phyloP scores from a whole-genome alignment of 2,113 vertebrate species.

The Pseudopipra pipra region DNA sequence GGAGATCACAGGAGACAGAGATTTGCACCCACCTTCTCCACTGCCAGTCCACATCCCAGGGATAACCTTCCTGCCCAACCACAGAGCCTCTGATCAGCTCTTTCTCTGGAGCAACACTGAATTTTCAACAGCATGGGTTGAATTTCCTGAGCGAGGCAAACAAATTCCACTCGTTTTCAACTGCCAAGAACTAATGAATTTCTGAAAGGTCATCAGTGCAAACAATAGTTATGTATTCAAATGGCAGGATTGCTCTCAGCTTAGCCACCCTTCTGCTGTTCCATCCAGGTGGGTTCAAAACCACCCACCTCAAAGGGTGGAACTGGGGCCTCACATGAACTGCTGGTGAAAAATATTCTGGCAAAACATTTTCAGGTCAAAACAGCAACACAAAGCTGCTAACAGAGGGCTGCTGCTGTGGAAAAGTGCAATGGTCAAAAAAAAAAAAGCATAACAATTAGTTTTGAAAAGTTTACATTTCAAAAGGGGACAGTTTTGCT shows the following conservation, averaged over 20 bases:
- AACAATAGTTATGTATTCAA: background rate
- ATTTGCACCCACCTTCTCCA: fast-evolving
- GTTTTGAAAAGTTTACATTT: background rate
- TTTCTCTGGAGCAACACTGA: background rate
- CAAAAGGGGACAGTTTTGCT: background rate
- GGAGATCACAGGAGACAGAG: background rate
- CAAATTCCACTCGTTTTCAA: background rate
- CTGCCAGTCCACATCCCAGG: fast-evolving
- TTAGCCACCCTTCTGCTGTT: background rate
- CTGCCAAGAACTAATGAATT: background rate
- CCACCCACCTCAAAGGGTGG: background rate
- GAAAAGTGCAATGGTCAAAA: background rate
- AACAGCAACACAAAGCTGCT: background rate
- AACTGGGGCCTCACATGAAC: background rate
- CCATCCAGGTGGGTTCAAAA: background rate
- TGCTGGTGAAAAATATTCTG: background rate
- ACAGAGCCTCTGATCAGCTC: background rate
- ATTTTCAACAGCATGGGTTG: background rate
- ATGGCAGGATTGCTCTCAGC: background rate
- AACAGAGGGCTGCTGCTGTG: background rate
- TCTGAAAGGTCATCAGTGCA: background rate
- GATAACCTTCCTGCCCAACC: background rate
- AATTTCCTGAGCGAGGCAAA: background rate
- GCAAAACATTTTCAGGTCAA: background rate
- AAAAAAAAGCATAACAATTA: background rate